These are phyloP conservation scores for fruit fly (Drosophila melanogaster) DNA, from an alignment of 1,140 invertebrate genomes.

Conservation along the genomic window DNA sequence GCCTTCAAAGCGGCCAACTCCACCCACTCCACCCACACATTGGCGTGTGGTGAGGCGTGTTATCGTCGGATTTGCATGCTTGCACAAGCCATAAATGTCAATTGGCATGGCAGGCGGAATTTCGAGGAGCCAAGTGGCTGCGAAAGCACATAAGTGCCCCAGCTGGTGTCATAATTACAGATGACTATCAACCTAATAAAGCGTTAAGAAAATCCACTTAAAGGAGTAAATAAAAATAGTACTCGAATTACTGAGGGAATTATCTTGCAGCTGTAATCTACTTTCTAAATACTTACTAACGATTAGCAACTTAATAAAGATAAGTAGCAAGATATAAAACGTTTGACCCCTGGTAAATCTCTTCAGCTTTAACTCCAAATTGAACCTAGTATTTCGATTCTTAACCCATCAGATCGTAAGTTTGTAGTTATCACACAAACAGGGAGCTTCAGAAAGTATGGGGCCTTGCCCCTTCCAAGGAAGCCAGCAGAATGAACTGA, in stretches of 20 bases:
- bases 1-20: background rate
- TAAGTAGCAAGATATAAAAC: background rate
- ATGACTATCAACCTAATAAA: conserved; percentile 44
- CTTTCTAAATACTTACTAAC: no score
- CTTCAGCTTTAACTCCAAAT: conserved; percentile 7
- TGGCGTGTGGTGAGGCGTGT: conserved; percentile 65
- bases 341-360: background rate
- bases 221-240: conserved; percentile 1
- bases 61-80: conserved; percentile 71
- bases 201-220: conserved; percentile 23
- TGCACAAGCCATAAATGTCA: conserved; percentile 81
- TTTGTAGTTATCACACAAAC: conserved; percentile 4
- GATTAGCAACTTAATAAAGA: background rate
- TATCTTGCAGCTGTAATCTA: background rate
- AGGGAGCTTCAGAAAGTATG: background rate
- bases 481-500: conserved; percentile 44
- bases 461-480: background rate
- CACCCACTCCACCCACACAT: conserved; percentile 13
- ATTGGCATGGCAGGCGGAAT: conserved; percentile 51
- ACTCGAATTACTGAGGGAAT: background rate
- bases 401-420: conserved; percentile 15
- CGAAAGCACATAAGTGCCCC: conserved; percentile 35
- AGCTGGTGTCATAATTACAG: conserved; percentile 53
- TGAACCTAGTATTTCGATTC: conserved; percentile 5
- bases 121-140: conserved; percentile 17